Percentiles rank a stretch among this genome's conserved stretches.
Conservation (phyloP, 2,797 vertebrate genomes). For the Notolepis coatsorum region DNA sequence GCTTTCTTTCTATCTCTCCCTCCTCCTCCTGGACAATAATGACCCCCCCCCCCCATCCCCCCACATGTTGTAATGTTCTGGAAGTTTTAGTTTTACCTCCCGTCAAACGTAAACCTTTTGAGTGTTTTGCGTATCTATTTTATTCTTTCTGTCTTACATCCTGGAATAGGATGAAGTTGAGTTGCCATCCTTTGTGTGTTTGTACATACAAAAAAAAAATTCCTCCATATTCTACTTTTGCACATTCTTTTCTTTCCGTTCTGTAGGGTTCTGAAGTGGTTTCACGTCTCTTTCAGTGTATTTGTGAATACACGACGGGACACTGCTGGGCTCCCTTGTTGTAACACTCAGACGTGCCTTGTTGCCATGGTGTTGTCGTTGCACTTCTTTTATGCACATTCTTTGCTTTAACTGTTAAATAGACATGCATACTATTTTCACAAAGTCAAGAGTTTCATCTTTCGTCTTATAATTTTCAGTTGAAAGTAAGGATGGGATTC, state of each 20-base stretch:
- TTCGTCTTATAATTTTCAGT: too few species aligned
- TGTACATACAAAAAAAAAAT: not conserved
- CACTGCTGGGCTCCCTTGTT: constrained; percentile 15
- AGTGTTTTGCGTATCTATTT: not conserved
- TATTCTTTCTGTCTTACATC: not conserved
- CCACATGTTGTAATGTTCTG: not conserved
- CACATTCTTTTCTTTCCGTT: not conserved
- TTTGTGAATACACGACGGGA: constrained; percentile 17
- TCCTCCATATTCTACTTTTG: not conserved
- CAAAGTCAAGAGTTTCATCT: too few species aligned
- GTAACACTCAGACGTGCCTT: constrained; percentile 17
- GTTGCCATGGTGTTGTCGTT: constrained; percentile 39
- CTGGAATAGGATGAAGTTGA: not conserved
- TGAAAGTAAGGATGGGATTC: too few species aligned
- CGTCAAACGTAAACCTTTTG: not conserved
- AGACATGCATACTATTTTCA: too few species aligned
- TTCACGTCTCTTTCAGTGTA: not conserved
- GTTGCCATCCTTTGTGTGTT: constrained; percentile 1
- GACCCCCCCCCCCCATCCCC: not conserved
- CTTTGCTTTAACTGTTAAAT: constrained; percentile 26
- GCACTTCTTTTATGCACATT: constrained; percentile 20
- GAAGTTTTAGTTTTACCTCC: not conserved
- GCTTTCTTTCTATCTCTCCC: constrained; percentile 11
- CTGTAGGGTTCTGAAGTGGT: not conserved
- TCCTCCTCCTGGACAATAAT: constrained; percentile 15